These are phyloP conservation scores for Gonioctena quinquepunctata DNA, from an alignment of 1,140 invertebrate species.

Conservation along the genomic window DNA sequence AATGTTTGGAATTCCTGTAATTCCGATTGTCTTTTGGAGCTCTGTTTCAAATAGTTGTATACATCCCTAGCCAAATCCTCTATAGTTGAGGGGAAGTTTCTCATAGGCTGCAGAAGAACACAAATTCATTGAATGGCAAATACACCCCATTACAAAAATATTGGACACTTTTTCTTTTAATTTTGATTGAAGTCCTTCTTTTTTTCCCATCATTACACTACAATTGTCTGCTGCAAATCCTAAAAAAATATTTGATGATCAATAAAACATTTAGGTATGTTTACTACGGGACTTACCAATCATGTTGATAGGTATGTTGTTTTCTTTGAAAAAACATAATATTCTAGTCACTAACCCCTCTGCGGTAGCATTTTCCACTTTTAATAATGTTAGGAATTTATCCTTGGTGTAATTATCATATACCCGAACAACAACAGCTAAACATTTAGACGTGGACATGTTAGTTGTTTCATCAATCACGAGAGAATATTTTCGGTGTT, in stretches of 20 bases:
- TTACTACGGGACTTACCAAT: too few species aligned
- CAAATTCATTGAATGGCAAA: not conserved
- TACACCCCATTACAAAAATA: constrained; percentile 11
- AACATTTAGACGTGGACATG: constrained; percentile 42
- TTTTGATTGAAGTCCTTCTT: not conserved
- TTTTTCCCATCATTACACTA: not conserved
- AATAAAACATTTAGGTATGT: too few species aligned
- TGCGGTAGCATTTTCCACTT: too few species aligned
- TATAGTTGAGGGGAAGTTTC: not conserved
- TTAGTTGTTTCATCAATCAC: constrained; percentile 56
- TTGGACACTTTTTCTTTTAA: not conserved
- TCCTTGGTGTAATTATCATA: too few species aligned
- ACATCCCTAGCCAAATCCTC: constrained; percentile 11
- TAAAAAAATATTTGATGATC: too few species aligned
- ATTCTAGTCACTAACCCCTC: too few species aligned
- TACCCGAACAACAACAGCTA: constrained; percentile 38
- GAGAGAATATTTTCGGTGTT: constrained; percentile 50
- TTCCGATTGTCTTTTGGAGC: not conserved
- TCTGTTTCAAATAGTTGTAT: not conserved
- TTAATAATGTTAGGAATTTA: too few species aligned
- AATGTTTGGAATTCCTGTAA: constrained; percentile 39
- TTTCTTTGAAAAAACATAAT: too few species aligned
- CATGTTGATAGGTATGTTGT: too few species aligned
- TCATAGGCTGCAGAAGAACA: not conserved
- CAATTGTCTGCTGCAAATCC: constrained; percentile 10